Percentiles rank a stretch among this genome's conserved stretches.
Evolutionary conservation across 2,888 invertebrate genomes (phyloP).

Genomic region (Melanostoma mellinum): DNA sequence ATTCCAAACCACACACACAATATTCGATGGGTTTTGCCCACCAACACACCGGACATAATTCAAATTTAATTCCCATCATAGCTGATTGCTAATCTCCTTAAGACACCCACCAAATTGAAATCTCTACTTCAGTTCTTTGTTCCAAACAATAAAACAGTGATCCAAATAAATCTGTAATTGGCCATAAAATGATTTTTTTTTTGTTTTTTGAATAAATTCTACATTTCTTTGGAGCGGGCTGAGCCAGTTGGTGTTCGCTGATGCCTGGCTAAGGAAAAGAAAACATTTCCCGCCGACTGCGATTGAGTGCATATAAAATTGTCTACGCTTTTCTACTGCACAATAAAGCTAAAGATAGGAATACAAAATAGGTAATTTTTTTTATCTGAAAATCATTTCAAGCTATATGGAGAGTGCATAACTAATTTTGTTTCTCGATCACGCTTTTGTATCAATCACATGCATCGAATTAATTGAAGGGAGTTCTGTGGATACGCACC

Average conservation of each 20-base stretch:
- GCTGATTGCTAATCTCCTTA: slow-evolving; percentile 53
- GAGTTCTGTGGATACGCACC: slow-evolving; percentile 13
- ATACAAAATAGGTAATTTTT: slow-evolving; percentile 22
- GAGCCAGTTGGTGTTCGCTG: background rate
- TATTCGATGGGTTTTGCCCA: background rate
- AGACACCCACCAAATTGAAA: slow-evolving; percentile 21
- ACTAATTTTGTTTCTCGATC: slow-evolving; percentile 35
- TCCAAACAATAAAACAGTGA: slow-evolving; percentile 37
- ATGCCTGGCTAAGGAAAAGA: background rate
- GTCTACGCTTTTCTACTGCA: background rate
- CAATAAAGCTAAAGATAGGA: background rate
- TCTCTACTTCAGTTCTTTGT: slow-evolving; percentile 18
- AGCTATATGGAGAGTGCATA: slow-evolving; percentile 4
- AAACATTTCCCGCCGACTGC: background rate
- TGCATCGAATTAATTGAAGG: slow-evolving; percentile 30
- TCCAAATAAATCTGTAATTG: slow-evolving; percentile 67
- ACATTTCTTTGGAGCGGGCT: too few species aligned
- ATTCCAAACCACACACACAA: slow-evolving; percentile 9
- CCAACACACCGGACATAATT: slow-evolving; percentile 12
- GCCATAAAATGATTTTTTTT: slow-evolving; percentile 47
- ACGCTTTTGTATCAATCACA: slow-evolving; percentile 37
- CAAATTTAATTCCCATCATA: slow-evolving; percentile 26
- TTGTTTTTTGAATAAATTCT: background rate
- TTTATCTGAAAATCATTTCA: slow-evolving; percentile 9
- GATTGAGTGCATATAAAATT: slow-evolving; percentile 12